Evolutionary conservation across 2,888 invertebrate species (phyloP), one percentile per base, ranked within the genome.

Genomic region (Torymus auratus): DNA sequence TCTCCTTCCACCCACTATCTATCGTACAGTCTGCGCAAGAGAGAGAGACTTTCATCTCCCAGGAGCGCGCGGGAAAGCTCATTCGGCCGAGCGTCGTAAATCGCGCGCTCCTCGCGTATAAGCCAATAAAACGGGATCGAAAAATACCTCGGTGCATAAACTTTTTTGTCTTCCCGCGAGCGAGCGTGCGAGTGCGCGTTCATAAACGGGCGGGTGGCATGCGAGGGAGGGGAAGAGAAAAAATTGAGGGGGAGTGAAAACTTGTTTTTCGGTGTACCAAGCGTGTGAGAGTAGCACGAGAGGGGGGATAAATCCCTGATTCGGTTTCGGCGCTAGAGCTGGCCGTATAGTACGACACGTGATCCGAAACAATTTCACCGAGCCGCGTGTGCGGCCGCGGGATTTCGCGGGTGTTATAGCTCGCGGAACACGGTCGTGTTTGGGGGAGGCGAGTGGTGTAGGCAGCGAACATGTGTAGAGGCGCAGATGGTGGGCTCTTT

Each of bases 51-150:
- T 73, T 68, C 73, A 78, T 68, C 72, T 50, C 11, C 55, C n/a
- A n/a, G 61, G 20, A 10, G 58, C 56, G 70, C 53, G 56, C 23
- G 50, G 41, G 64, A 64, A 71, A 70, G 58, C 80, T 80, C 72
- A 71, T 75, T 75, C 80, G 65, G 60, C 65, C 71, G 20, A 65
- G 56, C 55, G 55, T 71, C 75, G 72, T 80, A 80, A 80, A 80
- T 80, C 76, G 71, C 67, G 80, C 71, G 72, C 20, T 61, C 41
- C 73, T 41, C 23, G 53, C 23, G 53, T 28, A n/a, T n/a, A n/a
- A 52, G 69, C 65, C 72, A 72, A 76, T 80, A 80, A 80, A 80
- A 80, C 68, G 76, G 72, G 72, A 80, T 76, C 80, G 80, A 76
- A 80, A 80, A 80, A 75, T 80, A 80, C 65, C 76, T 64, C 67